Evolutionary conservation across 2,113 vertebrate species (phyloP).

Genomic region (Myodes glareolus): DNA sequence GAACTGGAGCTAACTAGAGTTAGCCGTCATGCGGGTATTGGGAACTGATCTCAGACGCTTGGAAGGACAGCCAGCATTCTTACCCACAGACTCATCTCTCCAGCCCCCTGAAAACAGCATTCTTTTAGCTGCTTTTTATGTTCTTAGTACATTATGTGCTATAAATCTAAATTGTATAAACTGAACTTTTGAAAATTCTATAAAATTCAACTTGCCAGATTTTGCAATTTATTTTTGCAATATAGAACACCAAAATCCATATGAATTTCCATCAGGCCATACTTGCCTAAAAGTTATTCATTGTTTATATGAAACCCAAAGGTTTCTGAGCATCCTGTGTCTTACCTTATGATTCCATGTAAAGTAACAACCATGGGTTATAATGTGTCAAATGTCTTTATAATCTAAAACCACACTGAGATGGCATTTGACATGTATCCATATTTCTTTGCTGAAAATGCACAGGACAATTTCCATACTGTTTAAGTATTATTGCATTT

Average conservation of each 20-base stretch:
- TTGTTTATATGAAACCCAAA: slow-evolving; percentile 30
- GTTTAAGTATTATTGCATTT: background rate
- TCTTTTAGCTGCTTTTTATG: background rate
- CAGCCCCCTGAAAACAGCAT: background rate
- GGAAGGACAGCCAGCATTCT: background rate
- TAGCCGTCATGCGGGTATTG: background rate
- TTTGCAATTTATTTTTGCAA: background rate
- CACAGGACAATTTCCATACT: background rate
- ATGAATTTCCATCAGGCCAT: background rate
- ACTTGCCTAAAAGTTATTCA: background rate
- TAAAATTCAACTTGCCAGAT: background rate
- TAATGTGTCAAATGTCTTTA: background rate
- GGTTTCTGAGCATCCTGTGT: background rate
- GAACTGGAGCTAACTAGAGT: background rate
- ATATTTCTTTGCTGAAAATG: background rate
- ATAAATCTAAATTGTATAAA: background rate
- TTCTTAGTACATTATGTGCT: background rate
- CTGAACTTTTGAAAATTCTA: background rate
- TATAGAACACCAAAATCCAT: background rate
- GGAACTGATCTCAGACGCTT: background rate
- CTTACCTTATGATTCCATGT: background rate
- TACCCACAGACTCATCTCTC: too few relatives aligned
- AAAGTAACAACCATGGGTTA: background rate
- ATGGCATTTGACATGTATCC: background rate
- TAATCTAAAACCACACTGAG: background rate